Percentiles rank a stretch among this genome's conserved stretches.
phyloP scores from a whole-genome alignment of 2,797 vertebrate species.

The Brachyalestes nurse region DNA sequence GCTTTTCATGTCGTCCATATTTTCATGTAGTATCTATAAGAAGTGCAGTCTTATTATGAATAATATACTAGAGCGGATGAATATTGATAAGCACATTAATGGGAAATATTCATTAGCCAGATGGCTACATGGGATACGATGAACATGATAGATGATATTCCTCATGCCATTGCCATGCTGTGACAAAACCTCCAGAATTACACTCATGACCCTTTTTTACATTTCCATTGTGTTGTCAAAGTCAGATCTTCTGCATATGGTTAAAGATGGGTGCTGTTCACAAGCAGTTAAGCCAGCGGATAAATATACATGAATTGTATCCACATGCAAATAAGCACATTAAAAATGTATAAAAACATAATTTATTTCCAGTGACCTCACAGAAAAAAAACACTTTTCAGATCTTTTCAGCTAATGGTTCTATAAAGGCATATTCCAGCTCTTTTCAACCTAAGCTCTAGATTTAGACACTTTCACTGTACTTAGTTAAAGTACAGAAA shows the following conservation, averaged over 20 bases:
- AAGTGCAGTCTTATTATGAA: conserved; percentile 41
- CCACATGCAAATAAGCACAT: too few species aligned
- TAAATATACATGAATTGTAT: too few species aligned
- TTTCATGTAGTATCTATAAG: conserved; percentile 32
- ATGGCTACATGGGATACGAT: conserved; percentile 29
- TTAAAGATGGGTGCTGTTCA: not conserved
- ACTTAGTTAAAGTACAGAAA: too few species aligned
- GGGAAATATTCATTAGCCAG: conserved; percentile 48
- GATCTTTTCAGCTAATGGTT: too few species aligned
- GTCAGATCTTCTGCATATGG: not conserved
- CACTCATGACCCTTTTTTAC: not conserved
- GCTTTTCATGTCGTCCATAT: conserved; percentile 15
- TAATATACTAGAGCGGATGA: conserved; percentile 35
- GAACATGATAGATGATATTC: conserved; percentile 28
- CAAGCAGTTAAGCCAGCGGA: not conserved
- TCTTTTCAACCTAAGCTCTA: not conserved
- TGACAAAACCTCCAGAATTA: not conserved
- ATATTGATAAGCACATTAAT: conserved; percentile 55
- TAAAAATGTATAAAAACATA: too few species aligned
- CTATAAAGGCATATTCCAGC: too few species aligned
- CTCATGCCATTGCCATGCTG: not conserved
- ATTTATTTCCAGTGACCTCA: too few species aligned
- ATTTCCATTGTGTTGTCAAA: not conserved
- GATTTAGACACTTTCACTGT: too few species aligned
- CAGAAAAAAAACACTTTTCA: too few species aligned